Evolutionary conservation across 2,797 vertebrate genomes (phyloP).

Genomic region (Scolopax rusticola): DNA sequence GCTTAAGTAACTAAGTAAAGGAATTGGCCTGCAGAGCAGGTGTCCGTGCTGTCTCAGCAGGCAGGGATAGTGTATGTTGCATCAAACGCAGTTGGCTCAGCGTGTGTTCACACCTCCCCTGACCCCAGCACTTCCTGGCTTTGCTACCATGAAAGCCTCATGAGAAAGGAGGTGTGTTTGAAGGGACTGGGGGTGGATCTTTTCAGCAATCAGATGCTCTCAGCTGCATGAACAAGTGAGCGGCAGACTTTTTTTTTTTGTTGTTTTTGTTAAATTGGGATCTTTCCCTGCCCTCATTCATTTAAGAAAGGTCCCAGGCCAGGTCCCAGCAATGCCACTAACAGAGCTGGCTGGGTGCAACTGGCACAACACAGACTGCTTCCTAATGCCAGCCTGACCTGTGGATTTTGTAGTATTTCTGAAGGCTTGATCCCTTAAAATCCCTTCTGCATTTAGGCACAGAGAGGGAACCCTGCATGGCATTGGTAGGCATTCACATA

Average conservation of each 20-base stretch:
- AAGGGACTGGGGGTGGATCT: background rate
- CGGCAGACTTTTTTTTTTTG: background rate
- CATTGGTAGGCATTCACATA: background rate
- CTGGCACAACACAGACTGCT: background rate
- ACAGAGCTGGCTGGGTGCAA: background rate
- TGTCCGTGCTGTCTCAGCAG: slow-evolving; percentile 56
- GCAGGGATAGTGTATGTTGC: slow-evolving; percentile 45
- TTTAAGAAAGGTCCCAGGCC: background rate
- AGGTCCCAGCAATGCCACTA: background rate
- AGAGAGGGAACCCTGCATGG: background rate
- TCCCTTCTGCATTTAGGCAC: background rate
- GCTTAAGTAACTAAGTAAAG: slow-evolving; percentile 43
- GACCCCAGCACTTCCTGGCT: slow-evolving; percentile 32
- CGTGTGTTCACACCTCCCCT: slow-evolving; percentile 30
- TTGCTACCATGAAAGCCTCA: slow-evolving; percentile 30
- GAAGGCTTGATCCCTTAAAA: background rate
- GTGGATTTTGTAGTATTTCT: background rate
- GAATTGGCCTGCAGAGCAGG: slow-evolving; percentile 56
- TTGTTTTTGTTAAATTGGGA: background rate
- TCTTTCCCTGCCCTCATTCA: background rate
- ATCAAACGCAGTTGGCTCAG: slow-evolving; percentile 43
- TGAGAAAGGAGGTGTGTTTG: slow-evolving; percentile 18
- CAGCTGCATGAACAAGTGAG: background rate
- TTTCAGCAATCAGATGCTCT: background rate
- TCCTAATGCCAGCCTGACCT: fast-evolving